Evolutionary conservation across 2,888 invertebrate genomes (phyloP).

Genomic region (Lepeophtheirus nordmannii): DNA sequence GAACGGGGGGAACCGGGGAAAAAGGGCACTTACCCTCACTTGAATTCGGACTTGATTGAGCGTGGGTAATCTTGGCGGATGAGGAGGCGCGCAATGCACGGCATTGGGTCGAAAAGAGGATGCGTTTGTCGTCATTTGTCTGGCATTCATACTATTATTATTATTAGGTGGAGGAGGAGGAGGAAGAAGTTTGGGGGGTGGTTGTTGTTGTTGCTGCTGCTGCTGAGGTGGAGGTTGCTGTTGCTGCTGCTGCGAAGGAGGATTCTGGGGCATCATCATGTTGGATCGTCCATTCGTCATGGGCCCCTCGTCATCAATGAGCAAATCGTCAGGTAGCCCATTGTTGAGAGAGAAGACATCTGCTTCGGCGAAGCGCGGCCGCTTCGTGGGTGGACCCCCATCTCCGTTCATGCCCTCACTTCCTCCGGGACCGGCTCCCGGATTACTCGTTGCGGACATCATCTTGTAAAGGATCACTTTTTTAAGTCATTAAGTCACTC

Average conservation of each 20-base stretch:
- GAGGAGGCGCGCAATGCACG: conserved; percentile 20
- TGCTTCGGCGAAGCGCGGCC: conserved; percentile 30
- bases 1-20: background rate
- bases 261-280: background rate
- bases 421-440: background rate
- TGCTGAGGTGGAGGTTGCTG: conserved; percentile 24
- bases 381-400: conserved; percentile 34
- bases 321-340: conserved; percentile 13
- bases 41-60: conserved; percentile 27
- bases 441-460: background rate
- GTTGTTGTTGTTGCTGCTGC: conserved; percentile 24
- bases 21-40: conserved; percentile 25
- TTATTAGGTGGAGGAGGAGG: too few relatives aligned
- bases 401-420: conserved; percentile 34
- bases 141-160: too few relatives aligned
- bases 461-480: background rate
- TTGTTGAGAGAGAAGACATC: conserved; percentile 23
- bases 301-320: conserved; percentile 8
- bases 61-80: background rate
- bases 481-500: too few relatives aligned
- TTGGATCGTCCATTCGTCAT: background rate
- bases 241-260: conserved; percentile 22
- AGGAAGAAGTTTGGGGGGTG: background rate
- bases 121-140: too few relatives aligned
- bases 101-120: conserved; percentile 25